Evolutionary conservation across 2,113 vertebrate species (phyloP).

Genomic region (Ctenodactylus gundi): DNA sequence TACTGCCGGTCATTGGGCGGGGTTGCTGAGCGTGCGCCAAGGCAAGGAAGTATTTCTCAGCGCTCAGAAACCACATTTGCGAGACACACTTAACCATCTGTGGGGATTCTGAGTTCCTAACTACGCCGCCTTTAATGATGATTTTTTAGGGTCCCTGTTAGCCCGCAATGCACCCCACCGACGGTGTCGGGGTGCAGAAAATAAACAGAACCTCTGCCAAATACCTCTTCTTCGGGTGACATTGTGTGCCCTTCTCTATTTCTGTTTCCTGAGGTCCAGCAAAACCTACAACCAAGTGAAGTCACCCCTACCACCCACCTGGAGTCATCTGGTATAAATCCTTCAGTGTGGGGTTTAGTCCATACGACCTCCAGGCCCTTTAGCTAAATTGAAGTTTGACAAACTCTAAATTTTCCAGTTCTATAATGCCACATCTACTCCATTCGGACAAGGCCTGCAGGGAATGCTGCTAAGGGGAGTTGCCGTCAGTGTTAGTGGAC

Average conservation of each 20-base stretch:
- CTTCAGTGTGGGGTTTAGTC: neutral
- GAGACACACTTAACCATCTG: neutral
- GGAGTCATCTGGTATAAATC: neutral
- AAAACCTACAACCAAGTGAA: neutral
- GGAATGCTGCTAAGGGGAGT: conserved; percentile 23
- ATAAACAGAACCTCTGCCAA: conserved; percentile 39
- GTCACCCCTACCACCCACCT: neutral
- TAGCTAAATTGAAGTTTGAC: neutral
- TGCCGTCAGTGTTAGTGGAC: neutral
- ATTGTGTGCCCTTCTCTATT: neutral
- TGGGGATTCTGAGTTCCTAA: neutral
- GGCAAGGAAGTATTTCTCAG: neutral
- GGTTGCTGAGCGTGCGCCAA: neutral
- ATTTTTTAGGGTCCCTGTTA: neutral
- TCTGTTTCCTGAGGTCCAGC: neutral
- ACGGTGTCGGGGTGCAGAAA: neutral
- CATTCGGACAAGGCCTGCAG: neutral
- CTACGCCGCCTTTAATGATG: neutral
- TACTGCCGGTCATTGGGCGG: conserved; percentile 81
- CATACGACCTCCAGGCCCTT: neutral
- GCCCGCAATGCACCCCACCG: neutral
- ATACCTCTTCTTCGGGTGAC: neutral
- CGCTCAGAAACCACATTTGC: neutral
- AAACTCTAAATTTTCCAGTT: neutral
- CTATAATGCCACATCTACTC: neutral